Conservation (phyloP, 2,888 invertebrate genomes). For the Amorpha juglandis region DNA sequence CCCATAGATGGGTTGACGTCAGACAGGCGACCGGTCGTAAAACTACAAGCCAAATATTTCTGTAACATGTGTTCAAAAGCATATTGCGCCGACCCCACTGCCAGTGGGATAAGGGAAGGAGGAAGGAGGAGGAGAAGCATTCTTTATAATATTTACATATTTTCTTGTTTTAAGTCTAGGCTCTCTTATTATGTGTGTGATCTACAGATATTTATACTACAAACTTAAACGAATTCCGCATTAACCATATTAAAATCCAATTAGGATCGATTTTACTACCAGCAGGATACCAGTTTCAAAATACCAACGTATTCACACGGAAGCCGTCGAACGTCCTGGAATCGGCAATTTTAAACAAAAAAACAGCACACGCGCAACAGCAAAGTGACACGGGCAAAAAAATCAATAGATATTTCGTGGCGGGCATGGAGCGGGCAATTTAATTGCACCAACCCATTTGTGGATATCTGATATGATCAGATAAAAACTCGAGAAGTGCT, state of each 20-base stretch:
- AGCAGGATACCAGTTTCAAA: neutral
- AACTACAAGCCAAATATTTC: too few species aligned
- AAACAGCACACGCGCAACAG: slow-evolving; percentile 42
- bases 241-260: neutral
- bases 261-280: neutral
- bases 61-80: too few species aligned
- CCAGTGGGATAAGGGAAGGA: too few species aligned
- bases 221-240: neutral
- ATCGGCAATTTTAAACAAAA: slow-evolving; percentile 38
- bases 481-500: slow-evolving; percentile 48
- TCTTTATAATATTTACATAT: too few species aligned
- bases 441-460: slow-evolving; percentile 40
- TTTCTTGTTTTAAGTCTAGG: too few species aligned
- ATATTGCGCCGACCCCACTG: too few species aligned
- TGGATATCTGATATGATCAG: slow-evolving; percentile 55
- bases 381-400: slow-evolving; percentile 50
- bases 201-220: too few species aligned
- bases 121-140: too few species aligned
- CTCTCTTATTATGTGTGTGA: too few species aligned
- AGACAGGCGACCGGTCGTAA: too few species aligned
- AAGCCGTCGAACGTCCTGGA: slow-evolving; percentile 25
- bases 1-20: too few species aligned
- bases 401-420: slow-evolving; percentile 54
- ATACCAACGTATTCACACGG: slow-evolving; percentile 21
- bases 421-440: slow-evolving; percentile 50